Base-by-base conservation (phyloP, 1,140 invertebrate genomes). In the Zaprionus lachaisei region DNA sequence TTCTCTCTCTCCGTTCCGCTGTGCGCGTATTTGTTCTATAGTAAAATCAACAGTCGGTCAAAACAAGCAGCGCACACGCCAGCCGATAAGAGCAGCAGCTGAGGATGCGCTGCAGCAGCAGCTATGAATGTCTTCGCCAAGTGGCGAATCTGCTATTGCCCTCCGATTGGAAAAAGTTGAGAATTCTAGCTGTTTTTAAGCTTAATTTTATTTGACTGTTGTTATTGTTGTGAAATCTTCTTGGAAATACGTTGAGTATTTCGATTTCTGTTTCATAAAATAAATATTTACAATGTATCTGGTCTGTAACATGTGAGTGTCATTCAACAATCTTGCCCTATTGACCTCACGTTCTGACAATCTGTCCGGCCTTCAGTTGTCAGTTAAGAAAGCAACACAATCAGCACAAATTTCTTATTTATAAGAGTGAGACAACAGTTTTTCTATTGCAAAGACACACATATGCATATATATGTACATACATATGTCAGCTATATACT, bases 21-120 rank as follows among this genome's bases (percentile, higher is more conserved):
- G 64, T 9, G 66, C 44, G 61, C 51, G 73, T 87, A 89, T 89
- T 89, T 83, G 66, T 80, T 86, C 83, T 74, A 67, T 86, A 83
- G 80, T 83, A 83, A 89, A 90, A 81, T 84, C 78, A 84, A 84
- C 84, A 89, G 47, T 28, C 67, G 47, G 47, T 51, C 47, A 51
- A 72, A 47, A 58, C 24, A 55, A 41, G 20, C 54, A 64, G 51
- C 76, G 62, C 62, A 75, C 58, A 61, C 60, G 60, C 41, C 2
- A 47, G 41, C 41, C 47, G 63, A 56, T 49, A 61, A 65, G 64
- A 68, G 12, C 51, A 55, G 15, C 68, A 76, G 55, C 47, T 51
- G 20, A 20, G 47, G 47, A 51, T 47, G 41, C n/a, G 41, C n/a
- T 47, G n/a, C 41, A 2, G 41, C n/a, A 17, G n/a, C 7, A 17